A percentile compares a stretch with the other conserved stretches of the same genome.
Conservation (phyloP, 1,140 invertebrate species). For the Pseudobourletiella spinata region DNA sequence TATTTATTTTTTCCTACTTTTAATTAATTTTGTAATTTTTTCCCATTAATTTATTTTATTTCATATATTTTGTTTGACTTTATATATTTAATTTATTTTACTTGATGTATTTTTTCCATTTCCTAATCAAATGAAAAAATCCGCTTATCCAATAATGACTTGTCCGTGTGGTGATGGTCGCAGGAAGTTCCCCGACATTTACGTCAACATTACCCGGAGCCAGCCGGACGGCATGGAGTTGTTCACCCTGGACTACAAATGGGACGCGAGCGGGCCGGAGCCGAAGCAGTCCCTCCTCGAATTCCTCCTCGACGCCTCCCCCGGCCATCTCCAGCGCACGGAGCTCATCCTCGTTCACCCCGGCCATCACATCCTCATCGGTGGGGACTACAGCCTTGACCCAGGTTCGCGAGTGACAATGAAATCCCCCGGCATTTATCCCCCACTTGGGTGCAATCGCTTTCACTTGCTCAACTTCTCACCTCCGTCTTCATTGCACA, state of each 20-base stretch:
- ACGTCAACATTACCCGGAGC: constrained; percentile 14
- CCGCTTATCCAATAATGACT: too few species aligned
- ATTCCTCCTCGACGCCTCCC: constrained; percentile 15
- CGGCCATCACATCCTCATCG: constrained; percentile 9
- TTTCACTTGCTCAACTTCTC: neutral
- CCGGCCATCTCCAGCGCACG: neutral
- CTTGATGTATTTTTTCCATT: too few species aligned
- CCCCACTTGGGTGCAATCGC: too few species aligned
- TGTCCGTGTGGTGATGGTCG: neutral
- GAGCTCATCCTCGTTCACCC: constrained; percentile 14
- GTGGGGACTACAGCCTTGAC: constrained; percentile 8
- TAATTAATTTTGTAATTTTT: too few species aligned
- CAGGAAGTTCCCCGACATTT: constrained; percentile 30
- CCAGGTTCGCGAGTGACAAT: too few species aligned
- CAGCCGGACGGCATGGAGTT: constrained; percentile 21
- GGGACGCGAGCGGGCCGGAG: constrained; percentile 20
- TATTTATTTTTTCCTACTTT: too few species aligned
- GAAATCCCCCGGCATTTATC: too few species aligned
- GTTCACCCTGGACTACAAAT: constrained; percentile 24
- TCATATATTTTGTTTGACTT: too few species aligned
- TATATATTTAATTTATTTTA: too few species aligned
- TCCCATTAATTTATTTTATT: too few species aligned
- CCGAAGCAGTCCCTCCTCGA: constrained; percentile 25
- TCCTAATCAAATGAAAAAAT: too few species aligned
- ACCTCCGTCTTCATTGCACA: too few species aligned